Evolutionary conservation across 1,140 invertebrate genomes (phyloP).

Genomic region (Orchesella cincta): DNA sequence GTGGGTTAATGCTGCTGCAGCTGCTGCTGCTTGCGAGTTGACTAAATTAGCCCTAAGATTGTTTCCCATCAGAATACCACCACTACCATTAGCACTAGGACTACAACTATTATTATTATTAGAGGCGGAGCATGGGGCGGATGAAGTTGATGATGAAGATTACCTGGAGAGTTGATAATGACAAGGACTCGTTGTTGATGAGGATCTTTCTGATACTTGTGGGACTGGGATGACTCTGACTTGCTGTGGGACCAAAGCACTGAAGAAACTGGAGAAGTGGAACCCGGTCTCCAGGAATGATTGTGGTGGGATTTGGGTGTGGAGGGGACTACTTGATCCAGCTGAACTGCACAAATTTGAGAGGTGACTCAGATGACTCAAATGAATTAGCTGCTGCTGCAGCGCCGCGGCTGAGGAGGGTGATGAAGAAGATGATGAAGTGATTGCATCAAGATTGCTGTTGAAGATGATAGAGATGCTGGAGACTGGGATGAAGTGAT

Average conservation of each 20-base stretch:
- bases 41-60: conserved; percentile 27
- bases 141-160: conserved; percentile 25
- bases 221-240: conserved; percentile 33
- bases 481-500: conserved; percentile 37
- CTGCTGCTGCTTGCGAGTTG: neutral
- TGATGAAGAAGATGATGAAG: conserved; percentile 34
- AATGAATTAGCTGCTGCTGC: too few relatives aligned
- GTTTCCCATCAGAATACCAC: neutral
- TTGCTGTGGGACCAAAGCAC: conserved; percentile 20
- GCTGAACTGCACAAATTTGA: conserved; percentile 8
- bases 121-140: conserved; percentile 11
- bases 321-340: neutral
- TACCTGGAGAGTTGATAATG: conserved; percentile 30
- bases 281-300: conserved; percentile 13
- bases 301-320: conserved; percentile 4
- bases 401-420: neutral
- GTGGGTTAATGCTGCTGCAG: neutral
- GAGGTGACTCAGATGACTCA: conserved; percentile 24
- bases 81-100: neutral
- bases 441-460: conserved; percentile 32
- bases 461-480: conserved; percentile 36
- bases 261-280: conserved; percentile 11
- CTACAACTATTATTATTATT: neutral
- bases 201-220: conserved; percentile 24
- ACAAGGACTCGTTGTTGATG: conserved; percentile 24